Conservation (phyloP, 2,113 vertebrate species). For the Misgurnus mizolepis region DNA sequence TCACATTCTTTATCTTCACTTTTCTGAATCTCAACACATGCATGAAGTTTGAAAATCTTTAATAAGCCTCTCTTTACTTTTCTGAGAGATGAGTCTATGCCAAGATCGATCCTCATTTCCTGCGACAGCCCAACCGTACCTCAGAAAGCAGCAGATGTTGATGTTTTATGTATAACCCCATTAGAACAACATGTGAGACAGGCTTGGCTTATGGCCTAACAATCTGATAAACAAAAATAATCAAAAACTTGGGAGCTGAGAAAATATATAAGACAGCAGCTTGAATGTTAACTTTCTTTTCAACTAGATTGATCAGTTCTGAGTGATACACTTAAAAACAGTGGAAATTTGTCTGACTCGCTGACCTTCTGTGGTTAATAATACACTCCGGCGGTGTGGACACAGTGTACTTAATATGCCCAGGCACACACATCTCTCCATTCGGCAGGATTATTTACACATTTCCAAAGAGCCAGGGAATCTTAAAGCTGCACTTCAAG, state of each 20-base stretch:
- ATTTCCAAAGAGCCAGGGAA: constrained; percentile 36
- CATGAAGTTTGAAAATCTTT: not conserved
- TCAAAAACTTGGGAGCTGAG: not conserved
- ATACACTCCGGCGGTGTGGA: constrained; percentile 37
- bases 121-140: constrained; percentile 19
- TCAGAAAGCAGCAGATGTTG: constrained; percentile 41
- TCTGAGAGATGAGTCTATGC: not conserved
- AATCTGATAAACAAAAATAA: constrained; percentile 31
- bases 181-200: constrained; percentile 40
- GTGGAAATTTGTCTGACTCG: constrained; percentile 52
- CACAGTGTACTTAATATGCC: constrained; percentile 39
- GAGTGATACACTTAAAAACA: constrained; percentile 8
- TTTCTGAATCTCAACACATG: not conserved
- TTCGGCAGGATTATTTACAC: constrained; percentile 45
- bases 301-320: not conserved
- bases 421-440: constrained; percentile 40
- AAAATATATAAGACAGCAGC: not conserved
- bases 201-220: constrained; percentile 29
- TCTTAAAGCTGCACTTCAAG: constrained; percentile 26
- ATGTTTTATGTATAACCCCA: constrained; percentile 56
- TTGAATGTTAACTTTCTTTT: constrained; percentile 32
- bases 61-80: not conserved
- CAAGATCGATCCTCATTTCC: constrained; percentile 20
- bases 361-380: constrained; percentile 52
- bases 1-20: not conserved